Base-by-base conservation (phyloP, 2,888 invertebrate genomes). In the Agonopterix alstromeriana region DNA sequence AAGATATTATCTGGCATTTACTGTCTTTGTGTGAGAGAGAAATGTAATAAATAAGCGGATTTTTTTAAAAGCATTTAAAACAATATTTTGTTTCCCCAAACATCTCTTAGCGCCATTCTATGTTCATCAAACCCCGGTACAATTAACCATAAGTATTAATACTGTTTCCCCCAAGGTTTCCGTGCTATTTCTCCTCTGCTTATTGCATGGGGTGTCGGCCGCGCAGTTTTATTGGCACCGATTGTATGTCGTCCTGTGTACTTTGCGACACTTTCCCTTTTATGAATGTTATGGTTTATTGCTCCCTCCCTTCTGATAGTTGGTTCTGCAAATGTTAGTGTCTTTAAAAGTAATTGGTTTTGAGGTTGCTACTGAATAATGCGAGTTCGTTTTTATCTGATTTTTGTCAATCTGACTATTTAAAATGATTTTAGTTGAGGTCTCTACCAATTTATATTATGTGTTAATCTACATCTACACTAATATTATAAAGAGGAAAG, bases 61-160 rank as follows among this genome's bases (percentile, higher is more conserved):
- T n/a, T n/a, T n/a, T n/a, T n/a, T n/a, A n/a, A n/a, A n/a, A n/a
- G n/a, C 2, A 14, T 1, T 14, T 2, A 2, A 14, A 2, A 17
- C 17, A 17, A 17, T 17, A 3, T 27, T 27, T 27, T 27, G 5
- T 27, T 27, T 27, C 27, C 2, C 27, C 27, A 27, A 27, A 27
- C 27, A 27, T 27, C 27, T 27, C 27, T 5, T 9, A 62, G 70
- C 67, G 53, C 53, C 73, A 76, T 82, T 70, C 81, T 82, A 81
- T 60, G 51, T 56, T 47, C 60, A 62, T 60, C 56, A 53, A 60
- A 53, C 67, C 69, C 73, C 65, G 77, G 62, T 63, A 82, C 85
- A 84, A 85, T 87, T 87, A 86, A 86, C 85, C 77, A 83, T 83
- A 83, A 86, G 85, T 85, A 85, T 85, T 87, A 87, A 86, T 85